Base-by-base conservation (phyloP, 1,140 invertebrate species). In the Anagrus nilaparvatae region DNA sequence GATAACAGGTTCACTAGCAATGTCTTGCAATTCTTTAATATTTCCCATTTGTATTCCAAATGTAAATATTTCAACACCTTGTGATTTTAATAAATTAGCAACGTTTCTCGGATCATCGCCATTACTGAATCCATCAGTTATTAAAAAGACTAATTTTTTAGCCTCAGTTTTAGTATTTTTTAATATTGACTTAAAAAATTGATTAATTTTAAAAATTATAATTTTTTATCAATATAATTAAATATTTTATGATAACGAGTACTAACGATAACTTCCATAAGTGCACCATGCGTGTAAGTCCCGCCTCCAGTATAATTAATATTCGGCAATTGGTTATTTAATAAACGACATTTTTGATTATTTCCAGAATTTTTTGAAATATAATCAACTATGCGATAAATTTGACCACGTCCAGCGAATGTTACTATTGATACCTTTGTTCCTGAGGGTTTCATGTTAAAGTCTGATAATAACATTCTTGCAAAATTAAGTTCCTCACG, bases 81-180 rank as follows among this genome's bases (percentile, higher is more conserved):
- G 42, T 16, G 67, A 50, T 44, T 74, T 72, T 2, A 82, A 55
- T 12, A 65, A 52, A 24, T 65, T 59, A 0, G 80, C 77, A 2
- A 72, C 63, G 5, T 75, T 71, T 25, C 73, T 54, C 0, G 81
- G 81, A 63, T 82, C 75, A 0, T 78, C 79, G 0, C 78, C 79
- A 55, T 82, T 84, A 16, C 80, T 82, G 55, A 79, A 84, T 7
- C 81, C 81, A 55, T 83, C 81, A 3, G 81, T 83, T 33, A 84
- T 73, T 1, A 84, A 56, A 50, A 83, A 81, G 4, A 83, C 63
- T 0, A 76, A 73, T 53, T 79, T 80, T 29, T 58, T 62, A 0
- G 79, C 70, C 8, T 20, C 16, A 16, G n/a, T n/a, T n/a, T n/a
- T n/a, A n/a, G n/a, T n/a, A n/a, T n/a, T n/a, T n/a, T n/a, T n/a